Evolutionary conservation across 2,113 vertebrate genomes (phyloP).

Genomic region (Bothrops jararaca): DNA sequence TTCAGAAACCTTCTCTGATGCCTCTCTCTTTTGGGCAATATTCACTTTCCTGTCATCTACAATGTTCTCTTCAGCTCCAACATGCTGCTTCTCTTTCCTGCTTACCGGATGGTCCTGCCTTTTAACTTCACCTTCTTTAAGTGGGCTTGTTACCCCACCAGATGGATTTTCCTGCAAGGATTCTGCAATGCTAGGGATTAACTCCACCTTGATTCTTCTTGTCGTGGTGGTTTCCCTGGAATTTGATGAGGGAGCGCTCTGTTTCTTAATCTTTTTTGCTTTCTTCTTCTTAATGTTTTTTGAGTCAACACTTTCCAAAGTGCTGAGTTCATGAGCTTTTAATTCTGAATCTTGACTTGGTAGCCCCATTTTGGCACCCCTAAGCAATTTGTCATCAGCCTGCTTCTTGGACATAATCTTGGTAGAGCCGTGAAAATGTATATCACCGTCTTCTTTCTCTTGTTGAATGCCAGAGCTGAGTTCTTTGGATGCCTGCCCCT

Average conservation of each 20-base stretch:
- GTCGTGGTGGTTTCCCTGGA: slow-evolving; percentile 36
- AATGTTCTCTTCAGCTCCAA: accelerated
- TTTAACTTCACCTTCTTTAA: neutral
- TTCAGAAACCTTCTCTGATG: neutral
- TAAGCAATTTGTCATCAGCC: neutral
- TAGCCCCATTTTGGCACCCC: neutral
- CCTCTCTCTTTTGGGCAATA: neutral
- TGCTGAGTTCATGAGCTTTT: neutral
- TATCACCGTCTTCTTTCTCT: neutral
- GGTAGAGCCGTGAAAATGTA: neutral
- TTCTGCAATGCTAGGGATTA: slow-evolving; percentile 49
- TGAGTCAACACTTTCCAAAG: neutral
- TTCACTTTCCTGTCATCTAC: neutral
- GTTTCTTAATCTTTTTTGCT: slow-evolving; percentile 52
- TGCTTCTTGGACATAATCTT: neutral
- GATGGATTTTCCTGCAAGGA: slow-evolving; percentile 20
- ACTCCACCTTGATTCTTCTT: slow-evolving; percentile 36
- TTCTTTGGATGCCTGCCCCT: neutral
- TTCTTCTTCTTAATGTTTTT: slow-evolving; percentile 44
- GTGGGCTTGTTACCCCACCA: neutral
- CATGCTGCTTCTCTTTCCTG: neutral
- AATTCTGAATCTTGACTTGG: neutral
- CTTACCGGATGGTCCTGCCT: neutral
- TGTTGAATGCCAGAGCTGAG: neutral
- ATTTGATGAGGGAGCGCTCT: neutral